A percentile compares a stretch with the other conserved stretches of the same genome.
Conservation (phyloP, 2,797 vertebrate species). For the Chrosomus eos region DNA sequence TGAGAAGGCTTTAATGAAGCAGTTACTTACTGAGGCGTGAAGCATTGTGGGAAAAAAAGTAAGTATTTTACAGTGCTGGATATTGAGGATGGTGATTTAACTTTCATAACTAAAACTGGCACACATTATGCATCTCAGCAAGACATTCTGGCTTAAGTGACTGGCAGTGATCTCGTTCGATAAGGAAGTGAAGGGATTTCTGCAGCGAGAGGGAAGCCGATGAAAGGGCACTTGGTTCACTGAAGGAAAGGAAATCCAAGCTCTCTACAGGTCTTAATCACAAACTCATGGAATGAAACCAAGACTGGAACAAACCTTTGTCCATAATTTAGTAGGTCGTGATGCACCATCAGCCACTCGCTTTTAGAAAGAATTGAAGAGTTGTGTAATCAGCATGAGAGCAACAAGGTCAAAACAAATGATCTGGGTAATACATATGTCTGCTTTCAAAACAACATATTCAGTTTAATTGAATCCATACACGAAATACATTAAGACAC, state of each 20-base stretch:
- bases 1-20: constrained; percentile 34
- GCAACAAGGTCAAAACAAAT: constrained; percentile 40
- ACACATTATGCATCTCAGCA: constrained; percentile 16
- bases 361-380: constrained; percentile 77
- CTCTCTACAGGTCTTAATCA: constrained; percentile 48
- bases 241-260: constrained; percentile 30
- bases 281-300: constrained; percentile 60
- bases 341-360: constrained; percentile 82
- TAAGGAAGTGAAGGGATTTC: constrained; percentile 23
- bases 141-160: constrained; percentile 13
- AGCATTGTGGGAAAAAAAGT: constrained; percentile 8
- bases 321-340: constrained; percentile 92
- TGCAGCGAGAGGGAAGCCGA: constrained; percentile 25
- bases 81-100: constrained; percentile 18
- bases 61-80: not conserved
- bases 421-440: constrained; percentile 17
- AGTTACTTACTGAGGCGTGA: constrained; percentile 30
- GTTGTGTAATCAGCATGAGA: constrained; percentile 46
- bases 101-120: constrained; percentile 21
- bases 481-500: not conserved
- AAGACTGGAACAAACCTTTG: constrained; percentile 89
- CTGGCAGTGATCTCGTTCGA: constrained; percentile 4
- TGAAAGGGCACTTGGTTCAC: constrained; percentile 25
- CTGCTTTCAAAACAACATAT: constrained; percentile 3
- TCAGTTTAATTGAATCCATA: not conserved